A percentile compares a stretch with the other conserved stretches of the same genome.
These are phyloP conservation scores for Alloplasta piceator DNA, from an alignment of 2,888 invertebrate species.

Conservation along the genomic window DNA sequence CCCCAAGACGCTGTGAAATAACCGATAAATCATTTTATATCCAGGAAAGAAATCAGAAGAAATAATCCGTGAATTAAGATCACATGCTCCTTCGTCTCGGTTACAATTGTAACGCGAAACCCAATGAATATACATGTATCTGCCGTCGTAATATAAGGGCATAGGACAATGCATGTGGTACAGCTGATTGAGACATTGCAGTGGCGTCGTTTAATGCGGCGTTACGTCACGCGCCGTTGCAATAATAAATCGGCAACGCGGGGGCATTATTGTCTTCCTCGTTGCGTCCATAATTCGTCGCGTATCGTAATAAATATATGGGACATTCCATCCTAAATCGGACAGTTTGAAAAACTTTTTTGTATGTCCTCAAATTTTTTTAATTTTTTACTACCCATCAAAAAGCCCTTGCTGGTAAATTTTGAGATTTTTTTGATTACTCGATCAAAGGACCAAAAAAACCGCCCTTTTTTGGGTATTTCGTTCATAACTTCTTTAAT, in stretches of 20 bases:
- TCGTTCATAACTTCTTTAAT: too few species aligned
- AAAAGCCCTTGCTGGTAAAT: too few species aligned
- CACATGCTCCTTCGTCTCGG: slow-evolving; percentile 61
- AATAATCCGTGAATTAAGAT: slow-evolving; percentile 58
- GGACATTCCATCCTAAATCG: too few species aligned
- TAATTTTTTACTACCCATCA: too few species aligned
- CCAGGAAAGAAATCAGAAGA: slow-evolving; percentile 25
- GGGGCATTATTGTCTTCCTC: slow-evolving; percentile 74
- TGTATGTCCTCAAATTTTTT: too few species aligned
- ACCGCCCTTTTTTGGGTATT: too few species aligned
- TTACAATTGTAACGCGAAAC: slow-evolving; percentile 51
- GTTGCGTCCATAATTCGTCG: slow-evolving; percentile 65
- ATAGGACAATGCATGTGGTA: slow-evolving; percentile 38
- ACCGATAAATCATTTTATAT: slow-evolving; percentile 2
- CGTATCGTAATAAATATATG: slow-evolving; percentile 10
- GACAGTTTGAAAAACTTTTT: too few species aligned
- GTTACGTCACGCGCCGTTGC: slow-evolving; percentile 76
- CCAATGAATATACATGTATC: background rate
- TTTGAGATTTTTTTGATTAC: too few species aligned
- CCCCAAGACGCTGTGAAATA: too few species aligned
- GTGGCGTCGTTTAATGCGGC: slow-evolving; percentile 72
- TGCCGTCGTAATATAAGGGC: background rate
- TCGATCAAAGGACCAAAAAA: too few species aligned
- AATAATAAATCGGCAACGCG: slow-evolving; percentile 76
- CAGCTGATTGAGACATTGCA: slow-evolving; percentile 75